Percentiles rank a stretch among this genome's conserved stretches.
phyloP scores from a whole-genome alignment of 2,888 invertebrate species.

The Lepidocyrtinus sp. region DNA sequence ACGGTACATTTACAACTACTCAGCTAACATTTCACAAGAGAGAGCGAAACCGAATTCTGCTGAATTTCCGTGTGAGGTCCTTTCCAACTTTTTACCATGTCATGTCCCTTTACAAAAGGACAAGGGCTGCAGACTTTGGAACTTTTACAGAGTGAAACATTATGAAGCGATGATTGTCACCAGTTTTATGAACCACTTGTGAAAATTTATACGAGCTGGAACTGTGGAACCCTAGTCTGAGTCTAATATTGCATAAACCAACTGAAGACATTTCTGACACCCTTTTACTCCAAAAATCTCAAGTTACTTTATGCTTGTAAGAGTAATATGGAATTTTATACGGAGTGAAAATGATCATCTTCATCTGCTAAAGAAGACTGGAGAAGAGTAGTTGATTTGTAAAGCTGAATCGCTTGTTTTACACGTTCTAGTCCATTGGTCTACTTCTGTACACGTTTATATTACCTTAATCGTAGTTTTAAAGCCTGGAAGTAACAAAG shows the following conservation, averaged over 20 bases:
- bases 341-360: too few species aligned
- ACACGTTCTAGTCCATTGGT: too few species aligned
- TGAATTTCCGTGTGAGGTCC: constrained; percentile 50
- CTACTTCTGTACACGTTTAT: too few species aligned
- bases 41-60: background rate
- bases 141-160: background rate
- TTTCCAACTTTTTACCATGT: constrained; percentile 22
- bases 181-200: background rate
- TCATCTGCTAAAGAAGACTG: too few species aligned
- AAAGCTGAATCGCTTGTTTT: too few species aligned
- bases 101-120: background rate
- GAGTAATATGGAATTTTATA: too few species aligned
- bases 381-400: too few species aligned
- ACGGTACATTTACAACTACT: constrained; percentile 52
- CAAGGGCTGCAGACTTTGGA: background rate
- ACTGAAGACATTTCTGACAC: background rate
- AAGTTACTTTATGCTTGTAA: too few species aligned
- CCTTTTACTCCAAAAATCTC: background rate
- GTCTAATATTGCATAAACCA: too few species aligned
- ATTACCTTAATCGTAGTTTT: too few species aligned
- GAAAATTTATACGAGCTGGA: background rate
- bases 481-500: too few species aligned
- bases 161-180: background rate
- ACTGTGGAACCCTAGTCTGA: too few species aligned
- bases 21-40: constrained; percentile 27